phyloP scores from a whole-genome alignment of 2,888 invertebrate species.

The Noctua pronuba region DNA sequence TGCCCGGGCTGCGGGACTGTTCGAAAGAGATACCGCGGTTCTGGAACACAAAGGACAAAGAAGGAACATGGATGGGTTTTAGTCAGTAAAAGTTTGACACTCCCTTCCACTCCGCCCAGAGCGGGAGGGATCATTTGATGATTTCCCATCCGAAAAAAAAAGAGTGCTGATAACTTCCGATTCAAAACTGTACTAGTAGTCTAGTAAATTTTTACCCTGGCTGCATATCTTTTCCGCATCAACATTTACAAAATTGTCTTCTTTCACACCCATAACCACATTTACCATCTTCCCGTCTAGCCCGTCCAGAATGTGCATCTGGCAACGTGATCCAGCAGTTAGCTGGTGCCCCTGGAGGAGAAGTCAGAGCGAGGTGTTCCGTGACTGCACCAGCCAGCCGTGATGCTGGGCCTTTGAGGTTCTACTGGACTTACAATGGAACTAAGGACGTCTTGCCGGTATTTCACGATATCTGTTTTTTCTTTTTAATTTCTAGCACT shows the following conservation, averaged over 20 bases:
- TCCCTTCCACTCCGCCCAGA: too few relatives aligned
- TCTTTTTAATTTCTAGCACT: neutral
- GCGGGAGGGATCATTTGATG: too few relatives aligned
- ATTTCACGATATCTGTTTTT: conserved; percentile 62
- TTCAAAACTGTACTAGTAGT: neutral
- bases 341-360: conserved; percentile 93
- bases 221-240: neutral
- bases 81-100: too few relatives aligned
- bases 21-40: too few relatives aligned
- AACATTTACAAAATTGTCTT: neutral
- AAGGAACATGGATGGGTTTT: too few relatives aligned
- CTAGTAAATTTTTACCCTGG: neutral
- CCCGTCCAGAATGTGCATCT: conserved; percentile 94
- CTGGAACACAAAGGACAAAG: too few relatives aligned
- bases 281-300: conserved; percentile 84
- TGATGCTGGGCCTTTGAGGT: conserved; percentile 91
- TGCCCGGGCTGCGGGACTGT: too few relatives aligned
- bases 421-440: conserved; percentile 96
- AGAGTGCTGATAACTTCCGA: neutral
- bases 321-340: conserved; percentile 93
- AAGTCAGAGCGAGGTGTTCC: conserved; percentile 94
- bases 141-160: too few relatives aligned
- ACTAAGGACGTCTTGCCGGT: conserved; percentile 94
- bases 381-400: conserved; percentile 95
- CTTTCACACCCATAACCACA: neutral